phyloP scores from a whole-genome alignment of 2,888 invertebrate species.

The Meiosimyza platycephala region DNA sequence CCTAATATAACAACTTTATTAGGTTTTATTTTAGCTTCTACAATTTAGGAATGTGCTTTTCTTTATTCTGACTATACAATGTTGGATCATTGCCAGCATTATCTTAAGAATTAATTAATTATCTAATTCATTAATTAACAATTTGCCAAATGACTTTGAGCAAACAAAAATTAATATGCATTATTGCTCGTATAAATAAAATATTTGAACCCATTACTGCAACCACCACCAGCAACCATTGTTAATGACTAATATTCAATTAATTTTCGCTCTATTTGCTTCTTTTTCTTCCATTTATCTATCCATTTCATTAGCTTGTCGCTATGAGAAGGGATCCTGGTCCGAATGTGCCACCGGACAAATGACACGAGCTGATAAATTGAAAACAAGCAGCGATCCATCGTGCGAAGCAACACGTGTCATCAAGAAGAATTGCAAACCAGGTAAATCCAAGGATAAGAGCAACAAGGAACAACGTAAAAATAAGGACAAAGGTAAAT shows the following conservation, averaged over 20 bases:
- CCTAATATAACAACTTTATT: too few relatives aligned
- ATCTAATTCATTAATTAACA: slow-evolving; percentile 1
- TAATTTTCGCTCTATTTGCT: slow-evolving; percentile 6
- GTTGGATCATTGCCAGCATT: too few relatives aligned
- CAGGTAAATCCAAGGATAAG: slow-evolving; percentile 72
- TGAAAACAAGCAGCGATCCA: slow-evolving; percentile 85
- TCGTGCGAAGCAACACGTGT: slow-evolving; percentile 85
- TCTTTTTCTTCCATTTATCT: slow-evolving; percentile 1
- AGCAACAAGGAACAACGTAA: slow-evolving; percentile 67
- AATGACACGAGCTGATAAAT: slow-evolving; percentile 85
- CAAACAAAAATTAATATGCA: slow-evolving; percentile 20
- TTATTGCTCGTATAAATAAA: slow-evolving; percentile 15
- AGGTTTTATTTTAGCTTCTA: too few relatives aligned
- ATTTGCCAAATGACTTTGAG: neutral
- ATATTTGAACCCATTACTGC: neutral
- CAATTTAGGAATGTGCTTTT: too few relatives aligned
- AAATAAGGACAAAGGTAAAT: slow-evolving; percentile 72
- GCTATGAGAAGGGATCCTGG: slow-evolving; percentile 91
- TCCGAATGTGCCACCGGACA: slow-evolving; percentile 84
- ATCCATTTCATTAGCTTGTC: slow-evolving; percentile 73
- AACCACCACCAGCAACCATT: too few relatives aligned
- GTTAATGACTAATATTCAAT: neutral
- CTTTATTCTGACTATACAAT: too few relatives aligned
- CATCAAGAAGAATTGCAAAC: slow-evolving; percentile 89
- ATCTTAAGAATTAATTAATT: neutral